Percentiles rank a stretch among this genome's conserved stretches.
phyloP scores from a whole-genome alignment of 2,113 vertebrate genomes.

The Tichodroma muraria region DNA sequence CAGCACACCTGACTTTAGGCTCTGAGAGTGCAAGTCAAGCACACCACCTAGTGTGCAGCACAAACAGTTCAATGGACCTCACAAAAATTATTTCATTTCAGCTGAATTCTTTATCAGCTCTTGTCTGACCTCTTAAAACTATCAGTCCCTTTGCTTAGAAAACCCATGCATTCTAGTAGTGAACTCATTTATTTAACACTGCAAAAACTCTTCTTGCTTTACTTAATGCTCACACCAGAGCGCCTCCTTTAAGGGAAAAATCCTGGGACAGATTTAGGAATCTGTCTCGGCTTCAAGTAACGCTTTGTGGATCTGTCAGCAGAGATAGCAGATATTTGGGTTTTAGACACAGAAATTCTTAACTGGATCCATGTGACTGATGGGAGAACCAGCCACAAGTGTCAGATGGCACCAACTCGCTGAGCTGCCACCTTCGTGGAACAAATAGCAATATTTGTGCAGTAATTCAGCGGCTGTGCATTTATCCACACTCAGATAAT shows the following conservation, averaged over 20 bases:
- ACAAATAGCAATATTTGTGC: neutral
- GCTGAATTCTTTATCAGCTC: neutral
- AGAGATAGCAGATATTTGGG: neutral
- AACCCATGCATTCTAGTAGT: neutral
- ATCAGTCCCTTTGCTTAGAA: neutral
- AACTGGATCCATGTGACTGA: neutral
- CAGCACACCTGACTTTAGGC: neutral
- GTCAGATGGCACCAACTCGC: neutral
- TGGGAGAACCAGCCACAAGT: neutral
- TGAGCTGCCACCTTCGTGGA: neutral
- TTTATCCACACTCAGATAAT: neutral
- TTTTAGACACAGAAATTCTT: neutral
- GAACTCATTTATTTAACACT: neutral
- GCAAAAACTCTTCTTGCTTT: neutral
- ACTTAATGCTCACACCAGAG: neutral
- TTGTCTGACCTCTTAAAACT: neutral
- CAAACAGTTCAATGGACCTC: neutral
- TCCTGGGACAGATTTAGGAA: neutral
- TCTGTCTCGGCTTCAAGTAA: neutral
- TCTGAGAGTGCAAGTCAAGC: slow-evolving; percentile 31
- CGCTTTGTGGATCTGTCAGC: neutral
- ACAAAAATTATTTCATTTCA: neutral
- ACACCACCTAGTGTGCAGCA: slow-evolving; percentile 60
- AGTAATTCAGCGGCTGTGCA: neutral
- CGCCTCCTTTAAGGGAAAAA: neutral